A percentile compares a stretch with the other conserved stretches of the same genome.
Evolutionary conservation across 2,888 invertebrate genomes (phyloP).

Genomic region (Synergus itoensis): DNA sequence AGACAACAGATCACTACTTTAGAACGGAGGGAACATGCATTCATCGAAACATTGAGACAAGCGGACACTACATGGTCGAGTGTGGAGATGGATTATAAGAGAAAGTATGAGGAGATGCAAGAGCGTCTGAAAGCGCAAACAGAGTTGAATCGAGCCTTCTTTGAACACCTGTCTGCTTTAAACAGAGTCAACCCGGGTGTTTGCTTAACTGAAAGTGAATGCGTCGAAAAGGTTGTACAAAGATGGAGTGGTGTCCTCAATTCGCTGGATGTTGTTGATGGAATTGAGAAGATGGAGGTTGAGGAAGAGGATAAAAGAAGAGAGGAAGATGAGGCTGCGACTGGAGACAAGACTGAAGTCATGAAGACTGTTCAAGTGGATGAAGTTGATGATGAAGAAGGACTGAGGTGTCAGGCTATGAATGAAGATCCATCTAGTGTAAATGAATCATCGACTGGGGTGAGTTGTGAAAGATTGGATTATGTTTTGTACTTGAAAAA

Average conservation of each 20-base stretch:
- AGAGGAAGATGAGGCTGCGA: conserved; percentile 28
- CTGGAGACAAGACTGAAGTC: conserved; percentile 41
- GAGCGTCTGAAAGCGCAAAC: conserved; percentile 59
- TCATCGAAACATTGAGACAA: conserved; percentile 61
- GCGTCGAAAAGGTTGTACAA: conserved; percentile 39
- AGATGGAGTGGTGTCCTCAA: conserved; percentile 26
- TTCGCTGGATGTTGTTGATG: conserved; percentile 25
- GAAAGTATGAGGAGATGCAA: conserved; percentile 55
- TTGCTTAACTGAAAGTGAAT: conserved; percentile 22
- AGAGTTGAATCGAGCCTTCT: conserved; percentile 56
- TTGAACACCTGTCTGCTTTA: conserved; percentile 53
- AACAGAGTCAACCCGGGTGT: conserved; percentile 23
- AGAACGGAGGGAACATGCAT: conserved; percentile 60
- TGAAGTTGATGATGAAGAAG: not conserved
- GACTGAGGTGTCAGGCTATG: not conserved
- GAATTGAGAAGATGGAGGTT: conserved; percentile 38
- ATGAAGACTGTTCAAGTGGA: conserved; percentile 4
- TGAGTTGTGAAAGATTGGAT: conserved; percentile 35
- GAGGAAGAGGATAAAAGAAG: conserved; percentile 1
- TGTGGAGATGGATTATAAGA: conserved; percentile 59
- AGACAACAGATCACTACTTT: conserved; percentile 59
- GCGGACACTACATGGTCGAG: conserved; percentile 63
- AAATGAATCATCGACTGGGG: conserved; percentile 4
- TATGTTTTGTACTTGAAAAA: not conserved
- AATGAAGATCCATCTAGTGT: not conserved